Evolutionary conservation across 1,140 invertebrate species (phyloP), one percentile per base, ranked within the genome.

Genomic region (Euschistus heros): DNA sequence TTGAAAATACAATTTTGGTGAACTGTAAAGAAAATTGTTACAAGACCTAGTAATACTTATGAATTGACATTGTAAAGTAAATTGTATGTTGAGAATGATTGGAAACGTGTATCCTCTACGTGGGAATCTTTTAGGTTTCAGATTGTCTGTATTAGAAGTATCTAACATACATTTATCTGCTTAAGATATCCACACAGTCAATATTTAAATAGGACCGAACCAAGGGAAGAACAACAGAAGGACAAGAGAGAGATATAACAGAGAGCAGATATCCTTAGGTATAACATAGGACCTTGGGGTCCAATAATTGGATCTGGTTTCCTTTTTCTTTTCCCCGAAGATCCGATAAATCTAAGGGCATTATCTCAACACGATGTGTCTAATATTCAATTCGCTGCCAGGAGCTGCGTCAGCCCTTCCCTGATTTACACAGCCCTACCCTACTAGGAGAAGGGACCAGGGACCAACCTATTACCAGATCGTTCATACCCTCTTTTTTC

Each of bases 291-390:
- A 17, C 15, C 24, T 1, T n/a, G n/a, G 46, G 55, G 54, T 52
- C 64, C 64, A 65, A 65, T 65, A 57, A 65, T 65, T 65, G 64
- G 64, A 54, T 55, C 54, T 14, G 57, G 14, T 17, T 26, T 62
- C 7, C 27, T 20, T n/a, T 50, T n/a, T n/a, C n/a, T n/a, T 61
- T 20, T n/a, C 59, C 60, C 60, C 60, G 3, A 2, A 14, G 18
- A 54, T 54, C 14, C 60, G 60, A 62, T 62, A 62, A 62, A 62
- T 62, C 60, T 62, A n/a, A n/a, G 18, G 17, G 60, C 60, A 62
- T 62, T 62, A 62, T 62, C 60, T 62, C 60, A 26, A 60, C 57
- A 60, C 60, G 30, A 37, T 62, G 60, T 62, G 62, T 62, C 46
- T 52, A 64, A 65, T 46, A 65, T 47, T 46, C 54, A 65, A 54